Conservation (phyloP, 2,113 vertebrate species). For the Tringa solitaria region DNA sequence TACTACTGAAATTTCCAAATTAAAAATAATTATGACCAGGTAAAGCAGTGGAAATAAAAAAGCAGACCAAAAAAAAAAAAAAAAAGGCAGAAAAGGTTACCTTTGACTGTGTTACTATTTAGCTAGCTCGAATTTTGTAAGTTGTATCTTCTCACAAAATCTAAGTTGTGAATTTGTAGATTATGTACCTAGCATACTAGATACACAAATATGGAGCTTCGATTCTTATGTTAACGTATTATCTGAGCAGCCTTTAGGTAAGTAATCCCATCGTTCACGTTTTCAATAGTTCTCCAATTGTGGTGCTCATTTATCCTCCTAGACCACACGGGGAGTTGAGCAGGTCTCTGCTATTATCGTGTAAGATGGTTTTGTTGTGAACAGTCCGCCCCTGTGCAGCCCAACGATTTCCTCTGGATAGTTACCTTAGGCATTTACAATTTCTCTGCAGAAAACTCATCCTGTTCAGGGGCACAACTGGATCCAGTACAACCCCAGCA, state of each 20-base stretch:
- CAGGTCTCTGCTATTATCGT: rapidly evolving
- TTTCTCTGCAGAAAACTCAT: background rate
- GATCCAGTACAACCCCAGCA: background rate
- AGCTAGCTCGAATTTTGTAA: background rate
- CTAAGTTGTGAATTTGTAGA: no score
- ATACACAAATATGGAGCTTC: rapidly evolving
- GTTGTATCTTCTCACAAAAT: no score
- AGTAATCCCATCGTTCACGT: background rate
- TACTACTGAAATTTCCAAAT: background rate
- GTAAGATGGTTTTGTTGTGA: rapidly evolving
- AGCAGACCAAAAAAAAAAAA: background rate
- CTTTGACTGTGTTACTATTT: background rate
- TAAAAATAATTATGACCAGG: background rate
- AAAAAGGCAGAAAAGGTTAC: background rate
- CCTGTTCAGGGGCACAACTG: background rate
- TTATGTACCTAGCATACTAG: background rate
- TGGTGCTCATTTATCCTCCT: background rate
- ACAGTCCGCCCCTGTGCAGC: background rate
- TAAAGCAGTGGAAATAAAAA: background rate
- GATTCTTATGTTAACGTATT: background rate
- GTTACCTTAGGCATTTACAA: background rate
- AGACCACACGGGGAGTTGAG: background rate
- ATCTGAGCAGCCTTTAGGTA: background rate
- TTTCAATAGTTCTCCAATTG: background rate
- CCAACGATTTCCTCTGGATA: background rate